Percentiles rank a stretch among this genome's conserved stretches.
Conservation (phyloP, 2,113 vertebrate species). For the Daboia siamensis region DNA sequence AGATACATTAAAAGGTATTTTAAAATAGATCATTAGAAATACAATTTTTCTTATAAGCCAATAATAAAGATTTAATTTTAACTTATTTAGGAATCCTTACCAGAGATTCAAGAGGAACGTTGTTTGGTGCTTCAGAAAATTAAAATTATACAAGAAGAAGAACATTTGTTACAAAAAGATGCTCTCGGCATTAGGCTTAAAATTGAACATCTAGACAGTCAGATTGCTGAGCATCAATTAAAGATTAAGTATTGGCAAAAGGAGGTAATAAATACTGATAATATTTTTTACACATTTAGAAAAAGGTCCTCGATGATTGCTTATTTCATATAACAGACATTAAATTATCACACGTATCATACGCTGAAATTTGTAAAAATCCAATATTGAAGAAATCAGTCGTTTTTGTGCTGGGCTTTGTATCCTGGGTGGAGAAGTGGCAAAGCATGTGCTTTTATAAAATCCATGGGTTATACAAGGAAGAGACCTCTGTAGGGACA, state of each 20-base stretch:
- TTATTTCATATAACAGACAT: neutral
- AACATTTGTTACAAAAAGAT: conserved; percentile 85
- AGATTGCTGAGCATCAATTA: conserved; percentile 79
- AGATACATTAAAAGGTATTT: neutral
- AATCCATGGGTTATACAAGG: neutral
- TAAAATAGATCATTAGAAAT: neutral
- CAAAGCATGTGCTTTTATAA: neutral
- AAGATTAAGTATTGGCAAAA: conserved; percentile 94
- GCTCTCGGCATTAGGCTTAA: conserved; percentile 85
- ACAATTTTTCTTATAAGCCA: neutral
- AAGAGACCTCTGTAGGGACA: neutral
- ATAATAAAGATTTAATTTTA: neutral
- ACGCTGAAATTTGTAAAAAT: neutral
- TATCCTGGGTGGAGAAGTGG: neutral
- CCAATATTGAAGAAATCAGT: neutral
- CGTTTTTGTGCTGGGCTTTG: neutral
- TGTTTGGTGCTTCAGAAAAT: conserved; percentile 77
- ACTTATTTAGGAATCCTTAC: conserved; percentile 71
- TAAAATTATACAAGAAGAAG: conserved; percentile 78
- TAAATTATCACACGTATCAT: neutral
- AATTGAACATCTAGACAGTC: conserved; percentile 84
- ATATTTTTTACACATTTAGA: neutral
- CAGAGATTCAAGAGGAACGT: conserved; percentile 81
- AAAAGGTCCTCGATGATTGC: neutral
- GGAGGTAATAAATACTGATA: conserved; percentile 73